Evolutionary conservation across 2,113 vertebrate genomes (phyloP).

Genomic region (Peucedramus taeniatus): DNA sequence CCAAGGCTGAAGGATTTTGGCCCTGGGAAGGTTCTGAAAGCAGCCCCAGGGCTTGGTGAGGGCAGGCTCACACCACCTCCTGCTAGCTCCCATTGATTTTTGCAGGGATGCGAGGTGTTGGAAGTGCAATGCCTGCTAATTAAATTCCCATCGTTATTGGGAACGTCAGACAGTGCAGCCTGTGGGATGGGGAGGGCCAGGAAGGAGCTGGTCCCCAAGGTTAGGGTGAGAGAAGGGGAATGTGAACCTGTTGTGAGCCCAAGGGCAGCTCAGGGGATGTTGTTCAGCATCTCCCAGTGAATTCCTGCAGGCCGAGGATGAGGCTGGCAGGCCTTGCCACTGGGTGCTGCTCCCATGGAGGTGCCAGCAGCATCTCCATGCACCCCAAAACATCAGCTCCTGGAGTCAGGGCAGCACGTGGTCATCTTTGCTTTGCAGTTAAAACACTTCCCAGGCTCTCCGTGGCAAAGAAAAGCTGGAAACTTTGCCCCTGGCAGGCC

Average conservation of each 20-base stretch:
- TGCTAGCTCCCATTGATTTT: neutral
- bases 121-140: neutral
- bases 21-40: neutral
- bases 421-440: neutral
- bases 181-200: neutral
- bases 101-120: neutral
- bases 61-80: neutral
- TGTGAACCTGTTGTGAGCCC: neutral
- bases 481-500: neutral
- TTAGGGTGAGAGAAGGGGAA: neutral
- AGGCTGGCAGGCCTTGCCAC: neutral
- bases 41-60: neutral
- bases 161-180: neutral
- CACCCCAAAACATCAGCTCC: neutral
- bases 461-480: neutral
- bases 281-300: neutral
- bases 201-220: neutral
- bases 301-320: neutral
- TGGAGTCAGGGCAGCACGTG: rapidly evolving
- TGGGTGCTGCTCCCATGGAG: rapidly evolving
- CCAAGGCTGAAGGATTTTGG: neutral
- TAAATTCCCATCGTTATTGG: neutral
- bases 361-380: rapidly evolving
- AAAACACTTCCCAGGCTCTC: neutral
- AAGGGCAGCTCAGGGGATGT: neutral